A percentile compares a stretch with the other conserved stretches of the same genome.
Conservation (phyloP, 2,113 vertebrate genomes). For the Physeter macrocephalus region DNA sequence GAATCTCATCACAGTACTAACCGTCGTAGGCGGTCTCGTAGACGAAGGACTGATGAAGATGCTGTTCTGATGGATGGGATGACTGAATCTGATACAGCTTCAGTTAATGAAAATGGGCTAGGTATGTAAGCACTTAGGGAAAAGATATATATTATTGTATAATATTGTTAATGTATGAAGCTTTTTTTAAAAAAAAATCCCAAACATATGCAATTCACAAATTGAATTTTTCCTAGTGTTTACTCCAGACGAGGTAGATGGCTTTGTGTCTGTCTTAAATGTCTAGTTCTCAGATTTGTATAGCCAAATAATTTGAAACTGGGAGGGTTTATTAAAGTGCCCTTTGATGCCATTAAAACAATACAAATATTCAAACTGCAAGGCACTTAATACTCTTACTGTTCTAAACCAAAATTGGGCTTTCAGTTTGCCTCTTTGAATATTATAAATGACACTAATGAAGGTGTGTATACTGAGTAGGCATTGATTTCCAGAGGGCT, state of each 20-base stretch:
- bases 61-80: constrained; percentile 94
- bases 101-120: constrained; percentile 96
- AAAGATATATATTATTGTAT: not conserved
- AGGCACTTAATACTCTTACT: not conserved
- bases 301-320: constrained; percentile 27
- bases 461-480: not conserved
- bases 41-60: constrained; percentile 95
- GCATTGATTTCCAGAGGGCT: constrained; percentile 33
- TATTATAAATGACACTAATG: not conserved
- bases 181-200: not conserved
- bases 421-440: constrained; percentile 17
- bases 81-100: constrained; percentile 97
- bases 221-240: constrained; percentile 33
- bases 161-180: not conserved
- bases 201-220: not conserved
- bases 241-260: not conserved
- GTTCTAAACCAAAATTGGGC: not conserved
- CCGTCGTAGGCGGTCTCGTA: constrained; percentile 93
- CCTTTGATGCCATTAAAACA: constrained; percentile 34
- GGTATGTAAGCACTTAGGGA: constrained; percentile 83
- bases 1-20: constrained; percentile 93
- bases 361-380: not conserved
- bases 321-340: constrained; percentile 20
- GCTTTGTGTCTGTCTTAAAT: constrained; percentile 31
- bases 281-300: constrained; percentile 29